These are phyloP conservation scores for Microtus ochrogaster DNA, from an alignment of 2,113 vertebrate species.

Conservation along the genomic window DNA sequence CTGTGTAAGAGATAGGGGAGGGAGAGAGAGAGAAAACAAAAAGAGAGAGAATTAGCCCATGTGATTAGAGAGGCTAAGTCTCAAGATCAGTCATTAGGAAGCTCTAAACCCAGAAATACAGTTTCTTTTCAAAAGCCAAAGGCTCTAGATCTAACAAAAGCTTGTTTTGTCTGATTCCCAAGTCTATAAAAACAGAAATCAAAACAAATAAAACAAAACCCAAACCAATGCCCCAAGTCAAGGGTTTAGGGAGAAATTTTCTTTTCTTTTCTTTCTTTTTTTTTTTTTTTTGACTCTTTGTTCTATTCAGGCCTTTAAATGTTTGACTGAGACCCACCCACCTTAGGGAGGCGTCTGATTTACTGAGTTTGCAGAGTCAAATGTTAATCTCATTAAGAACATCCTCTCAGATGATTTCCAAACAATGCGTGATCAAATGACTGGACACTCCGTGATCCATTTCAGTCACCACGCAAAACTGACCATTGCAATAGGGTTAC, in stretches of 20 bases:
- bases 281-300: not conserved
- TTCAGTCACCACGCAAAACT: not conserved
- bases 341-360: not conserved
- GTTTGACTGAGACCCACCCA: not conserved
- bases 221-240: not conserved
- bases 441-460: not conserved
- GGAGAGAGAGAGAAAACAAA: not conserved
- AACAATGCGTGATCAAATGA: not conserved
- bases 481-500: not conserved
- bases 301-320: not conserved
- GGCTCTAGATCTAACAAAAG: not conserved
- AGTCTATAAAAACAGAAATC: not conserved
- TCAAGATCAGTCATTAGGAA: not conserved
- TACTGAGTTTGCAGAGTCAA: not conserved
- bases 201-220: not conserved
- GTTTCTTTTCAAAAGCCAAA: not conserved
- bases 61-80: not conserved
- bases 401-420: not conserved
- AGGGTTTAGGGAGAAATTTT: not conserved
- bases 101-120: not conserved
- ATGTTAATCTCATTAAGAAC: constrained; percentile 13
- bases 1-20: not conserved
- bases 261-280: too few relatives aligned
- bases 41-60: not conserved
- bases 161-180: not conserved